phyloP scores from a whole-genome alignment of 2,113 vertebrate species.

The Tricholaema leucomelas region DNA sequence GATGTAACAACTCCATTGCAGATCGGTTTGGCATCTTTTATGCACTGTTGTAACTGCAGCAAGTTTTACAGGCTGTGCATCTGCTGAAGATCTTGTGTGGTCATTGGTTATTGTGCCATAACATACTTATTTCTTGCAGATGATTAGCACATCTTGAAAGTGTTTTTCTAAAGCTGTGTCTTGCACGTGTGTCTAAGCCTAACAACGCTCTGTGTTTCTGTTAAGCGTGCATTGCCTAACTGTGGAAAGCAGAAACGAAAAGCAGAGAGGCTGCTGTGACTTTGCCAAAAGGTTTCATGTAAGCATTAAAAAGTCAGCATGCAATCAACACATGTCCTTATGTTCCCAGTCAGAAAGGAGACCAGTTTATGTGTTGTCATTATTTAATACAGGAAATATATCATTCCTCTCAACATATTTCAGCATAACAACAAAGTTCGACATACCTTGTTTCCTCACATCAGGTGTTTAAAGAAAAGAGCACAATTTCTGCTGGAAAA shows the following conservation, averaged over 20 bases:
- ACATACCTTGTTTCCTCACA: not conserved
- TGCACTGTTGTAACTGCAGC: not conserved
- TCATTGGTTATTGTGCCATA: not conserved
- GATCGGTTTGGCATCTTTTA: not conserved
- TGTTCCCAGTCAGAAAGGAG: not conserved
- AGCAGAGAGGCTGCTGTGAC: not conserved
- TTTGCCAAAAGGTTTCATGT: constrained; percentile 42
- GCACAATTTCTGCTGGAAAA: not conserved
- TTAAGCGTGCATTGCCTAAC: not conserved
- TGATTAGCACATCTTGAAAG: not conserved
- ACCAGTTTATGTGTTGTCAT: not conserved
- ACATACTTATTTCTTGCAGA: not conserved
- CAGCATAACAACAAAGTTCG: not conserved
- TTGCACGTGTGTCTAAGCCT: constrained; percentile 6
- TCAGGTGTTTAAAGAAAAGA: not conserved
- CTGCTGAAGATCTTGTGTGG: not conserved
- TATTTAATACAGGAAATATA: not conserved
- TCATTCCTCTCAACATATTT: not conserved
- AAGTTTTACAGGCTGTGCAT: not conserved
- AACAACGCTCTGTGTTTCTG: constrained; percentile 21
- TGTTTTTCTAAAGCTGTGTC: constrained; percentile 1
- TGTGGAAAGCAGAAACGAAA: constrained; percentile 39
- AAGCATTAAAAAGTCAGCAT: constrained; percentile 32
- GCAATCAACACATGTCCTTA: not conserved
- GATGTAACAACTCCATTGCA: not conserved